These are phyloP conservation scores for Drosophila pachea DNA, from an alignment of 1,140 invertebrate genomes.

Conservation along the genomic window DNA sequence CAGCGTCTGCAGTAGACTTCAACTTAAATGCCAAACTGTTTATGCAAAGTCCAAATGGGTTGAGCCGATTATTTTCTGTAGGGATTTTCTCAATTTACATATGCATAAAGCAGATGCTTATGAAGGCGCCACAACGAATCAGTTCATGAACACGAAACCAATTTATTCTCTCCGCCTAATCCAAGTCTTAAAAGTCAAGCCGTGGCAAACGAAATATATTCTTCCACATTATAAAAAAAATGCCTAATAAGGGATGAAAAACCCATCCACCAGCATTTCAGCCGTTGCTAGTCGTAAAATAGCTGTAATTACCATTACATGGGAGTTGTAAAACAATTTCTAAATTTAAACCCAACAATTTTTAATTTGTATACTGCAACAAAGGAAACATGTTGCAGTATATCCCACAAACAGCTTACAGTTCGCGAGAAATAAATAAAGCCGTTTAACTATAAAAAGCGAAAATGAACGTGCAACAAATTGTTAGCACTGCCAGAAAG, in stretches of 20 bases:
- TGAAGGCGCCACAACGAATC: constrained; percentile 1
- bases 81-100: constrained; percentile 49
- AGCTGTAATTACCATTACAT: no score
- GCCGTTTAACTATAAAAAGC: constrained; percentile 3
- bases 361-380: no score
- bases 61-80: constrained; percentile 34
- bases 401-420: background rate
- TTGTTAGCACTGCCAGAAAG: background rate
- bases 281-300: no score
- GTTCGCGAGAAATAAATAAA: background rate
- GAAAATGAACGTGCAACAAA: background rate
- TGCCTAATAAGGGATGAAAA: no score
- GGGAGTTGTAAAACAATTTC: no score
- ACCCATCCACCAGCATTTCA: no score
- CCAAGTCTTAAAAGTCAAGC: background rate
- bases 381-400: no score
- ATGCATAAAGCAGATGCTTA: constrained; percentile 29
- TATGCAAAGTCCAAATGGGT: constrained; percentile 65
- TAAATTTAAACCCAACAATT: no score
- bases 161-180: background rate
- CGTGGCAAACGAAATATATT: background rate
- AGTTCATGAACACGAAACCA: background rate
- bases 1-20: constrained; percentile 25
- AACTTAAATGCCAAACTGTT: constrained; percentile 56
- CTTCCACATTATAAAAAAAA: no score